Percentiles rank a stretch among this genome's conserved stretches.
Evolutionary conservation across 2,113 vertebrate genomes (phyloP).

Genomic region (Procavia capensis): DNA sequence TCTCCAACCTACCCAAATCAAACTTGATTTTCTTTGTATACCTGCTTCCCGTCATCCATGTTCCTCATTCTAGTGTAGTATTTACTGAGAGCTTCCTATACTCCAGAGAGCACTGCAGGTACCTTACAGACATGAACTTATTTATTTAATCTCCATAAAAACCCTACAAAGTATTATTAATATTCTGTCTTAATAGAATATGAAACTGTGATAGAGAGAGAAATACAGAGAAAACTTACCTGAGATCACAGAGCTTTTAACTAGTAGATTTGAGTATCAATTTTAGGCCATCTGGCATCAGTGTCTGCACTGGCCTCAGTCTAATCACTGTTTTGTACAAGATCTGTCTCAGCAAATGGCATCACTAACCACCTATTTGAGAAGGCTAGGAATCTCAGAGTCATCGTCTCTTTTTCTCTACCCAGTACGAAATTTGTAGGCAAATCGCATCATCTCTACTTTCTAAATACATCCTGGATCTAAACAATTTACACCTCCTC

Average conservation of each 20-base stretch:
- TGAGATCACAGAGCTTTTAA: not conserved
- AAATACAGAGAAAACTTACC: not conserved
- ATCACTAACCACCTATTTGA: not conserved
- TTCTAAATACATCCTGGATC: not conserved
- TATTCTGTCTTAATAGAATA: not conserved
- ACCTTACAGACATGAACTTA: not conserved
- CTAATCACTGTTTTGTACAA: not conserved
- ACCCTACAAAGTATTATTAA: not conserved
- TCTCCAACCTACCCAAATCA: not conserved
- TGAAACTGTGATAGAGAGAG: not conserved
- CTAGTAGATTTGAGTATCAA: not conserved
- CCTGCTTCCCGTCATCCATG: not conserved
- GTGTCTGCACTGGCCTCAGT: not conserved
- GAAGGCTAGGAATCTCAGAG: not conserved
- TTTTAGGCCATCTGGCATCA: not conserved
- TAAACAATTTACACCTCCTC: not conserved
- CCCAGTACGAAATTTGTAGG: not conserved
- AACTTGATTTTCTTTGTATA: not conserved
- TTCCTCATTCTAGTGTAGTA: not conserved
- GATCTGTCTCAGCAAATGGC: not conserved
- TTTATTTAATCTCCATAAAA: constrained; percentile 11
- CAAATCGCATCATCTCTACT: not conserved
- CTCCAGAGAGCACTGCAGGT: not conserved
- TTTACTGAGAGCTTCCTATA: not conserved
- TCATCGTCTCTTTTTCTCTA: not conserved